phyloP scores from a whole-genome alignment of 2,888 invertebrate species.

The Atethmia centrago region DNA sequence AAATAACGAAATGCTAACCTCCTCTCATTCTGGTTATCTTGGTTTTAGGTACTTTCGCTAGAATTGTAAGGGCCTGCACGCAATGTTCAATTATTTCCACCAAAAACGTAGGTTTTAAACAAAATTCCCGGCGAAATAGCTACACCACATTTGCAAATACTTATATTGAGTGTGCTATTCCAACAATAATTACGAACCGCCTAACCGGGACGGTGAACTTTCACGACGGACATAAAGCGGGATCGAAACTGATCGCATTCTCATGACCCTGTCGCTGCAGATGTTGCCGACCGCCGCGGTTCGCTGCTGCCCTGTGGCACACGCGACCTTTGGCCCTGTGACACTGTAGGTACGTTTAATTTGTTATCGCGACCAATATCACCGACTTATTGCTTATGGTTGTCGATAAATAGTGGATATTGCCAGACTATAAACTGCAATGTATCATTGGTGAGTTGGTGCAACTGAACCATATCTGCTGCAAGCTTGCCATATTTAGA shows the following conservation, averaged over 20 bases:
- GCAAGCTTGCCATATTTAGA: constrained; percentile 19
- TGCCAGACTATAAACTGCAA: constrained; percentile 1
- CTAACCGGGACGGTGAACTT: constrained; percentile 71
- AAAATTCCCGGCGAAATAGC: constrained; percentile 18
- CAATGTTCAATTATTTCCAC: background rate
- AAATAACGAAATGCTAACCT: background rate
- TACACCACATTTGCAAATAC: constrained; percentile 44
- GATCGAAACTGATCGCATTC: constrained; percentile 66
- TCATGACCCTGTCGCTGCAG: constrained; percentile 67
- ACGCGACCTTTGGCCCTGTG: constrained; percentile 53
- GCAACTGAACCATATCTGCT: constrained; percentile 3
- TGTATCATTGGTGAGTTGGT: background rate
- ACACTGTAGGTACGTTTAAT: constrained; percentile 44
- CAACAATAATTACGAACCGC: constrained; percentile 65
- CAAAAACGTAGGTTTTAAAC: background rate
- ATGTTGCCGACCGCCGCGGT: constrained; percentile 57
- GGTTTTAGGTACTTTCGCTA: background rate
- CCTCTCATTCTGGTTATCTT: background rate
- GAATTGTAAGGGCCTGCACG: background rate
- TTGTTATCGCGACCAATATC: constrained; percentile 30
- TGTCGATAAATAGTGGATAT: constrained; percentile 39
- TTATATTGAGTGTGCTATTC: constrained; percentile 49
- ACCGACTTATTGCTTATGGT: constrained; percentile 7
- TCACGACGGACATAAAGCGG: constrained; percentile 64
- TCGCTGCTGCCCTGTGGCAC: constrained; percentile 64